Evolutionary conservation across 2,888 invertebrate species (phyloP), one percentile per base, ranked within the genome.

Genomic region (Metalampra italica): DNA sequence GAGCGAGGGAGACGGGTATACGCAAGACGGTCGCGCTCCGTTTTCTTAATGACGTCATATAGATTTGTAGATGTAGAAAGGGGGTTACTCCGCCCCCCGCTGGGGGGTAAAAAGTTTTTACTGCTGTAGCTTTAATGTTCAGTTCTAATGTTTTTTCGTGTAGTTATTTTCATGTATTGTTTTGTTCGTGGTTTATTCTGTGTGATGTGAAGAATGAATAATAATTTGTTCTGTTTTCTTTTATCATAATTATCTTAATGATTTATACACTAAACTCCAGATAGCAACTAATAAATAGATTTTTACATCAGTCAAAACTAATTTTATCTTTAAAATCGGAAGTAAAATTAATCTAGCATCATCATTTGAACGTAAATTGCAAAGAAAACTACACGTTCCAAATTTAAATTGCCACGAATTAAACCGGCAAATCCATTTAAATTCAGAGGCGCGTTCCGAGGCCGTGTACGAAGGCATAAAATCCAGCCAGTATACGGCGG

Each of bases 1-100:
- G 79, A 54, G 62, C 34, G 75, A 87, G 50, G 52, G 75, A 63
- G 88, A 82, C 61, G 56, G 79, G 59, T 76, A 76, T 82, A 74
- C 68, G 71, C 77, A 83, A 87, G 85, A 85, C 72, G 80, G 70
- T 77, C 66, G 72, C 72, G 55, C 74, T 72, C 73, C 74, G 82
- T 77, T 88, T 88, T 87, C 88, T 89, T 89, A 82, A 82, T 85
- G 87, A 82, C 81, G 82, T 82, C 81, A 81, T 87, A 84, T 88
- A 87, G 88, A 89, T 86, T 85, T 82, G 84, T 88, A 82, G 83
- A 75, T 83, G 80, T 85, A 76, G 66, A 61, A 60, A 59, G 70
- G 66, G 75, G 71, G 55, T 32, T 66, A 64, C 58, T 59, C 71
- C 59, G 66, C 64, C 58, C 59, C 71, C 59, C 57, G 63, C 53